These are phyloP conservation scores for Oceanodroma tethys DNA, from an alignment of 2,113 vertebrate genomes.

Conservation along the genomic window DNA sequence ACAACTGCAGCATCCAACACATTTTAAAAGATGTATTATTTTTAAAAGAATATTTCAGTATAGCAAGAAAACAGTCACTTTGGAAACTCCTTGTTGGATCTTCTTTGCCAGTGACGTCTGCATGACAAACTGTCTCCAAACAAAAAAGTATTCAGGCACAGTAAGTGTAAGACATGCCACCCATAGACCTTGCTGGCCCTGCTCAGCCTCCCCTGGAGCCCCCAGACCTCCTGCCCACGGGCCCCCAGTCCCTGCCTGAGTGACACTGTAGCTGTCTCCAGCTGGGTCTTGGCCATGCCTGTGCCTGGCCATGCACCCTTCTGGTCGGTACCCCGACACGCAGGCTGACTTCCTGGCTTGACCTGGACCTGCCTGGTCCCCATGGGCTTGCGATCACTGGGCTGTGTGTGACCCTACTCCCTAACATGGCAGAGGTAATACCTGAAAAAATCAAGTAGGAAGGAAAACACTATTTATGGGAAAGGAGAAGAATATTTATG, in stretches of 20 bases:
- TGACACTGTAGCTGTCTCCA: accelerated
- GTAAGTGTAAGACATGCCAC: background rate
- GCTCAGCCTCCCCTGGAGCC: background rate
- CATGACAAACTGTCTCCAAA: background rate
- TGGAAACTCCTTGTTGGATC: background rate
- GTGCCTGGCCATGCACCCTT: background rate
- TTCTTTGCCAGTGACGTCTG: background rate
- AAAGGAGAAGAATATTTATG: background rate
- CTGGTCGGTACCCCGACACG: background rate
- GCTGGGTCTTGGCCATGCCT: background rate
- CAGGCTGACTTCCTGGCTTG: background rate
- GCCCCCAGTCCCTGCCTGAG: background rate
- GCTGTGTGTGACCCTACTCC: background rate
- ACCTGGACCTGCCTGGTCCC: background rate
- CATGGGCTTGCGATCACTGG: background rate
- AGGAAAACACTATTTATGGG: background rate
- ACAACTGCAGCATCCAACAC: background rate
- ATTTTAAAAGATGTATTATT: background rate
- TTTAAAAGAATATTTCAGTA: background rate
- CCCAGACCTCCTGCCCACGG: background rate
- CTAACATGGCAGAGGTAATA: background rate
- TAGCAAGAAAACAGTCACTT: background rate
- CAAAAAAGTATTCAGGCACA: background rate
- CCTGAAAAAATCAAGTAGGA: background rate
- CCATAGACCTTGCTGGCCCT: background rate